Base-by-base conservation (phyloP, 2,888 invertebrate genomes). In the Andricus quercusramuli region DNA sequence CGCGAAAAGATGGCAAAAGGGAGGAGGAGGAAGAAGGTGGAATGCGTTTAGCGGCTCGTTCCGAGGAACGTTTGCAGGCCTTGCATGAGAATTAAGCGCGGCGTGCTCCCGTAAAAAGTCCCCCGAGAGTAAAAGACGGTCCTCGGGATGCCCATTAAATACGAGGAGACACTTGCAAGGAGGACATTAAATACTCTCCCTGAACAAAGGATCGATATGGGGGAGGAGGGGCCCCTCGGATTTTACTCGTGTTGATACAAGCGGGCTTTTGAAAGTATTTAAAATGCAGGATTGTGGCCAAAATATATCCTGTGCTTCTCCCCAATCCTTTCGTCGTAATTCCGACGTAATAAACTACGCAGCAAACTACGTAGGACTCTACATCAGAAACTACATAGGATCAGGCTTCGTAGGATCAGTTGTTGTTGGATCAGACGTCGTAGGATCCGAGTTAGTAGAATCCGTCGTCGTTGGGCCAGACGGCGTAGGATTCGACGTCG, bases 41-140 rank as follows among this genome's bases (percentile, higher is more conserved):
- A 74, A 74, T 74, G 74, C 74, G 74, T 74, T 74, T 74, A 74
- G 74, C 74, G 74, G 56, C 74, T 74, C 56, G 51, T 74, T 74
- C 74, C 41, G n/a, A 32, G 37, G 56, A 25, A 68, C 25, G 51
- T 11, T 74, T 51, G 51, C 11, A 56, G 74, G 3, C 74, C 56
- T 56, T 74, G 56, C 56, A 74, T 74, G 56, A 74, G 74, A 74
- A 74, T 74, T 74, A 74, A 74, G 74, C 32, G 56, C 74, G 32
- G 74, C 32, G 17, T 29, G 29, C 70, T 47, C 70, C 74, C 56
- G 56, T 37, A 74, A 56, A 37, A 74, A 74, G 74, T 56, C 56
- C 32, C 56, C 56, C 29, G 51, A 22, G 32, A 56, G 56, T 74
- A 51, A 74, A 74, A 56, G 70, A 74, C 74, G 74, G 20, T 32